Evolutionary conservation across 2,888 invertebrate species (phyloP).

Genomic region (Rhamphomyia laevipes): DNA sequence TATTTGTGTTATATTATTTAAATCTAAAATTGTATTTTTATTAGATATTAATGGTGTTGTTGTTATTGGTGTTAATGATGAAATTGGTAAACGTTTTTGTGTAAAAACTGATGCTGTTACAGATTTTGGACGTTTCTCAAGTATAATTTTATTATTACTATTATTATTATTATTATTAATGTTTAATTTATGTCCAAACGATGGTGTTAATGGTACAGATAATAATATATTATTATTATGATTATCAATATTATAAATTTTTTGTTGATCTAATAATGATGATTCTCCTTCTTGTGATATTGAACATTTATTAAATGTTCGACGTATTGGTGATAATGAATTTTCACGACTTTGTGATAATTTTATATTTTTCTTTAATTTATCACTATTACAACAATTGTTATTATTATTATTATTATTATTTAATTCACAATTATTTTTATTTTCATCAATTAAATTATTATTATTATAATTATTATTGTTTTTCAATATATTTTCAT

Average conservation of each 20-base stretch:
- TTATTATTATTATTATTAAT: not conserved
- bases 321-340: slow-evolving; percentile 16
- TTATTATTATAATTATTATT: not conserved
- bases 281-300: slow-evolving; percentile 14
- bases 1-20: slow-evolving; percentile 14
- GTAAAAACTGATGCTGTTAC: slow-evolving; percentile 33
- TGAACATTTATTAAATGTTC: slow-evolving; percentile 17
- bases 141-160: slow-evolving; percentile 3
- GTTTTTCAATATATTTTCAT: not conserved
- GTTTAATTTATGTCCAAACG: not conserved
- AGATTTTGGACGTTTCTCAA: slow-evolving; percentile 28
- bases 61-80: slow-evolving; percentile 6
- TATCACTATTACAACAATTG: not conserved
- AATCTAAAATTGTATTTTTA: slow-evolving; percentile 13
- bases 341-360: slow-evolving; percentile 7
- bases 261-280: not conserved
- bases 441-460: not conserved
- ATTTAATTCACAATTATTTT: not conserved
- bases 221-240: slow-evolving; percentile 1
- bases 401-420: slow-evolving; percentile 4
- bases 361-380: slow-evolving; percentile 9
- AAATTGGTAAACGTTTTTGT: not conserved
- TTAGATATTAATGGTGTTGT: slow-evolving; percentile 10
- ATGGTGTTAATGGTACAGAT: not conserved
- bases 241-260: not conserved